A percentile compares a stretch with the other conserved stretches of the same genome.
Evolutionary conservation across 1,140 invertebrate species (phyloP).

Genomic region (Drosophila ercepeae): DNA sequence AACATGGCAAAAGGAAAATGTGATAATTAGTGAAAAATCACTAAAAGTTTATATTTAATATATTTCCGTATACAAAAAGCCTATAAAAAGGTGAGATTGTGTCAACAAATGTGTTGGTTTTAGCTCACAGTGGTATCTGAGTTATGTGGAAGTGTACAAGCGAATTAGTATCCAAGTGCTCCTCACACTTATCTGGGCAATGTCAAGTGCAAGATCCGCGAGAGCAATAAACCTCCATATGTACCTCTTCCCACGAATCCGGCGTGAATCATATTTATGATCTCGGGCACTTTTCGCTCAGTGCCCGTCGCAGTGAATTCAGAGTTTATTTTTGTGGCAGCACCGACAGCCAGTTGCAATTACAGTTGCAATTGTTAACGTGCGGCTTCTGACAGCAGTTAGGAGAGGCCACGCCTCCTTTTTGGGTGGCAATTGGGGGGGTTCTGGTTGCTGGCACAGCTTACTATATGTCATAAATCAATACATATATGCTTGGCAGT

Average conservation of each 20-base stretch:
- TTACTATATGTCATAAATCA: slow-evolving; percentile 58
- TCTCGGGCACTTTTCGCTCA: slow-evolving; percentile 13
- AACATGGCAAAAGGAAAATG: too few relatives aligned
- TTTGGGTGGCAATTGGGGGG: slow-evolving; percentile 6
- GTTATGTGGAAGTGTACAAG: background rate
- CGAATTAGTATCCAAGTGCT: background rate
- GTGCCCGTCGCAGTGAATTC: background rate
- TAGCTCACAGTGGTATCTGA: slow-evolving; percentile 5
- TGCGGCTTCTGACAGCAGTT: slow-evolving; percentile 44
- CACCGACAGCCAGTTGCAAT: slow-evolving; percentile 42
- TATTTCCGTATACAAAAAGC: background rate
- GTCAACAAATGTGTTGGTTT: slow-evolving; percentile 11
- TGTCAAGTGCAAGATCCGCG: slow-evolving; percentile 33
- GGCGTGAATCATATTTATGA: slow-evolving; percentile 17
- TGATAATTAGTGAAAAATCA: background rate
- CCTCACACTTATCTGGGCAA: slow-evolving; percentile 28
- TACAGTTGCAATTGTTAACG: slow-evolving; percentile 45
- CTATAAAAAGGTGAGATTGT: background rate
- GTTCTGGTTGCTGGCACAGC: slow-evolving; percentile 19
- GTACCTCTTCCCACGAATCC: slow-evolving; percentile 3
- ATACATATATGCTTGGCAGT: slow-evolving; percentile 31
- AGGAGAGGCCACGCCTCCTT: slow-evolving; percentile 7
- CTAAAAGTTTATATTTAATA: background rate
- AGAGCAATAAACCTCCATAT: slow-evolving; percentile 13
- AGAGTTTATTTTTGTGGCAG: slow-evolving; percentile 22